phyloP scores from a whole-genome alignment of 2,888 invertebrate genomes.

The Diploptera punctata region DNA sequence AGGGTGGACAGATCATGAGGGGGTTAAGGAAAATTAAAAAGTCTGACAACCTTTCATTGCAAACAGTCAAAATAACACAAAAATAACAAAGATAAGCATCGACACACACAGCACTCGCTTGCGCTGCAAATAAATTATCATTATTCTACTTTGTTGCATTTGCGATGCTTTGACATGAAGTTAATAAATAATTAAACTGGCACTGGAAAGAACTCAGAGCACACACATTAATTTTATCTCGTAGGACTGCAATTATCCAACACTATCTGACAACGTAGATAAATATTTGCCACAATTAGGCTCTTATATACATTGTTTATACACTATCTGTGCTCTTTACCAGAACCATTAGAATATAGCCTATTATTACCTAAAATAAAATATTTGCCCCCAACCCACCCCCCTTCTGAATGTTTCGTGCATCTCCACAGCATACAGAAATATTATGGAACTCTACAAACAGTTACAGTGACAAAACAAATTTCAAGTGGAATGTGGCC shows the following conservation, averaged over 20 bases:
- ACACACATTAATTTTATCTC: constrained; percentile 22
- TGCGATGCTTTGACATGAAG: constrained; percentile 28
- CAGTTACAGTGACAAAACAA: constrained; percentile 37
- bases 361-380: constrained; percentile 52
- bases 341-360: constrained; percentile 35
- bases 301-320: constrained; percentile 36
- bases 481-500: constrained; percentile 45
- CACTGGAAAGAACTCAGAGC: constrained; percentile 42
- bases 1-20: constrained; percentile 47
- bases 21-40: constrained; percentile 45
- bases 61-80: constrained; percentile 35
- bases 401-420: constrained; percentile 89
- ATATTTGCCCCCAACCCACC: constrained; percentile 54
- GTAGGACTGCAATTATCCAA: constrained; percentile 22
- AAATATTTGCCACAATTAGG: constrained; percentile 30
- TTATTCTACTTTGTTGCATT: background rate
- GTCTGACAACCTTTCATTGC: constrained; percentile 36
- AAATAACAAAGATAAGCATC: constrained; percentile 33
- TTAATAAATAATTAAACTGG: constrained; percentile 39
- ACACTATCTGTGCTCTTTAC: constrained; percentile 41
- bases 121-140: constrained; percentile 30
- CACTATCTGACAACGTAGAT: constrained; percentile 32
- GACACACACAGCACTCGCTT: constrained; percentile 12
- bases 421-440: constrained; percentile 85
- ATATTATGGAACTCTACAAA: constrained; percentile 40